These are phyloP conservation scores for Acromyrmex echinatior DNA, from an alignment of 1,140 invertebrate genomes.

Conservation along the genomic window DNA sequence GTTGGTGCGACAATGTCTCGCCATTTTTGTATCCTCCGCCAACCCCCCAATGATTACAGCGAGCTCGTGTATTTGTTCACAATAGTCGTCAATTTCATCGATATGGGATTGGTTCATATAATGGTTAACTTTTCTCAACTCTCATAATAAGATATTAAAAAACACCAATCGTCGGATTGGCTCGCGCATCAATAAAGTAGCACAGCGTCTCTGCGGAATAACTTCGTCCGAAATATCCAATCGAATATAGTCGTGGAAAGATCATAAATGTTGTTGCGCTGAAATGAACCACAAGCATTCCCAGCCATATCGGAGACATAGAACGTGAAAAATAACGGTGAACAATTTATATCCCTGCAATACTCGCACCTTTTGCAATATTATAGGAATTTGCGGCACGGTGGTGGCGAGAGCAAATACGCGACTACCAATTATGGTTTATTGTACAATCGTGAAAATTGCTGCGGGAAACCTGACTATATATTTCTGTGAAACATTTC, in stretches of 20 bases:
- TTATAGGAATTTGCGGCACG: slow-evolving; percentile 46
- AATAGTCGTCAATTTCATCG: slow-evolving; percentile 29
- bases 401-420: slow-evolving; percentile 32
- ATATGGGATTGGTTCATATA: not conserved
- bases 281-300: slow-evolving; percentile 19
- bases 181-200: slow-evolving; percentile 28
- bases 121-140: slow-evolving; percentile 2
- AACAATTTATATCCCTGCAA: slow-evolving; percentile 45
- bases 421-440: slow-evolving; percentile 56
- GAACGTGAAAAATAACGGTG: slow-evolving; percentile 28
- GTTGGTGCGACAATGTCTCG: slow-evolving; percentile 62
- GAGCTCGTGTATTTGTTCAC: not conserved
- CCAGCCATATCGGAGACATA: slow-evolving; percentile 17
- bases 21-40: slow-evolving; percentile 62
- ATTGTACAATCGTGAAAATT: slow-evolving; percentile 51
- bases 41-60: not conserved
- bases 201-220: slow-evolving; percentile 15
- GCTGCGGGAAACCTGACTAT: slow-evolving; percentile 12
- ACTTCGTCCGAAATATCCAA: slow-evolving; percentile 35
- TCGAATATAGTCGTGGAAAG: slow-evolving; percentile 21
- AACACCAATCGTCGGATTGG: not conserved
- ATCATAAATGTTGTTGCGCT: slow-evolving; percentile 14
- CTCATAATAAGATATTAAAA: slow-evolving; percentile 31
- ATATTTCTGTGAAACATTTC: slow-evolving; percentile 6
- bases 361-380: slow-evolving; percentile 47